These are phyloP conservation scores for Nasonia longicornis DNA, from an alignment of 1,140 invertebrate species.

Conservation along the genomic window DNA sequence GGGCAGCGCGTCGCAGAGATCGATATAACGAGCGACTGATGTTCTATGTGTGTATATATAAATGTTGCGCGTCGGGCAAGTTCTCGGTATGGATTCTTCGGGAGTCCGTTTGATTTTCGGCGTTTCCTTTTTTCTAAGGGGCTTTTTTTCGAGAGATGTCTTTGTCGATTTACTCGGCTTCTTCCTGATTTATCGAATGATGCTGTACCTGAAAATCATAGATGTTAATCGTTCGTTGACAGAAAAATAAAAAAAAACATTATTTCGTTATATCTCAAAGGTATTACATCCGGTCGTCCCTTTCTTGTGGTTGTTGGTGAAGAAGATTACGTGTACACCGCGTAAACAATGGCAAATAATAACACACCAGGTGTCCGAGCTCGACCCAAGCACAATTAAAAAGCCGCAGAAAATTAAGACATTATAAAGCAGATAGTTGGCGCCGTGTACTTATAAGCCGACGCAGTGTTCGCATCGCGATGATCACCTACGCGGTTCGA, in stretches of 20 bases:
- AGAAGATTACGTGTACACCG: neutral
- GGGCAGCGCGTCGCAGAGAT: neutral
- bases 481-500: neutral
- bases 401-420: neutral
- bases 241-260: no score
- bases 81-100: slow-evolving; percentile 41
- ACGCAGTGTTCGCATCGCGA: neutral
- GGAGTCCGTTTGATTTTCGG: slow-evolving; percentile 6
- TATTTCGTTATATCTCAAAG: neutral
- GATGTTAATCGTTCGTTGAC: neutral
- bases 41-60: neutral
- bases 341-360: neutral
- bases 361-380: neutral
- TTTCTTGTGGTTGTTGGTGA: no score
- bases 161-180: neutral
- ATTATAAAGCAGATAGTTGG: neutral
- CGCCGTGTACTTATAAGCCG: neutral
- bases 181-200: neutral
- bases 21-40: slow-evolving; percentile 16
- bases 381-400: neutral
- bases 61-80: neutral
- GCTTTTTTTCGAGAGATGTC: neutral
- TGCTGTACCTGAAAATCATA: neutral
- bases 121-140: slow-evolving; percentile 1
- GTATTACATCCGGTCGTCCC: neutral